Percentiles rank a stretch among this genome's conserved stretches.
Conservation (phyloP, 2,888 invertebrate species). For the Adela reaumurella region DNA sequence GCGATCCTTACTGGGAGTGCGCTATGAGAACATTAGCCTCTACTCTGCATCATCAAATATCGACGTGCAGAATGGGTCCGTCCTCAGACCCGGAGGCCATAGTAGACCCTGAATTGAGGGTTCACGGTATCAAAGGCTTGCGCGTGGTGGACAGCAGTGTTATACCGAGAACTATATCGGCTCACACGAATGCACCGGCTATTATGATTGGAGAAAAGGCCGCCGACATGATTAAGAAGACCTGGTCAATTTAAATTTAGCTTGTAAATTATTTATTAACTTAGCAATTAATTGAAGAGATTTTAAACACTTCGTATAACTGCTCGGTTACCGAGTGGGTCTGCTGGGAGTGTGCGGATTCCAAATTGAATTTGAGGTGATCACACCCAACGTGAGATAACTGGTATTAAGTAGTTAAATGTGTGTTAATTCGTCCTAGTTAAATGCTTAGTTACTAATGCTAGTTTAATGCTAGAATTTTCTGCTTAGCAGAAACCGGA, state of each 20-base stretch:
- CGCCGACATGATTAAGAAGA: slow-evolving; percentile 57
- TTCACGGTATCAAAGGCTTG: slow-evolving; percentile 58
- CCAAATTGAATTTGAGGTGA: no score
- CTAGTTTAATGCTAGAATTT: no score
- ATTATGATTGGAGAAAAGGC: slow-evolving; percentile 73
- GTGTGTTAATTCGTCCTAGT: no score
- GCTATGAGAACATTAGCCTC: slow-evolving; percentile 54
- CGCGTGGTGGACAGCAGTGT: slow-evolving; percentile 68
- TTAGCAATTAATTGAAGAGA: no score
- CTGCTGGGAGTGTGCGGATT: no score
- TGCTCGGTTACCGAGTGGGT: no score
- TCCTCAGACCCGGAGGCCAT: slow-evolving; percentile 53
- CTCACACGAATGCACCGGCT: slow-evolving; percentile 65
- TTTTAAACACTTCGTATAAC: no score
- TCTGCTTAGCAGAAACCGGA: no score
- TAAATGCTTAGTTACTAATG: no score
- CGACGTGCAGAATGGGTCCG: slow-evolving; percentile 69
- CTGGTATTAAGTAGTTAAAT: no score
- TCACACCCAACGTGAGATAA: no score
- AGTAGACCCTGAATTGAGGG: slow-evolving; percentile 60
- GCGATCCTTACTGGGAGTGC: slow-evolving; percentile 67
- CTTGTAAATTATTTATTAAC: neutral
- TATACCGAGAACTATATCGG: slow-evolving; percentile 62
- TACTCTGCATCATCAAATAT: slow-evolving; percentile 65
- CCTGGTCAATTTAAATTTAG: slow-evolving; percentile 27